phyloP scores from a whole-genome alignment of 2,113 vertebrate species.

The Pelecanus crispus region DNA sequence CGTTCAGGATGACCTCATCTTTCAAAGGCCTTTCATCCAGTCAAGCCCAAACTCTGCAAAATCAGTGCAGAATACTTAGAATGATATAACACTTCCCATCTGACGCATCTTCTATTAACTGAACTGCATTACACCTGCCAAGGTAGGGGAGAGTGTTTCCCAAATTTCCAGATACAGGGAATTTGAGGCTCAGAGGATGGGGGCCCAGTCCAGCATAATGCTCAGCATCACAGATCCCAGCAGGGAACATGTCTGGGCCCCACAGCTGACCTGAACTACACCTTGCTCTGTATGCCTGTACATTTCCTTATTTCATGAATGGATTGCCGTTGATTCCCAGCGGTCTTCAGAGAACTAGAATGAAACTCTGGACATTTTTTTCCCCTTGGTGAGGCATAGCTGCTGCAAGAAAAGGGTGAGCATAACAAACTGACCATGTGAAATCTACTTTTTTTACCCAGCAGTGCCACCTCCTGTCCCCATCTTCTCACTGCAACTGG shows the following conservation, averaged over 20 bases:
- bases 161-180: background rate
- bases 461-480: background rate
- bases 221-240: background rate
- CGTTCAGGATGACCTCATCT: background rate
- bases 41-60: background rate
- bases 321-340: background rate
- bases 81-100: background rate
- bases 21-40: background rate
- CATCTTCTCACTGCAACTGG: rapidly evolving
- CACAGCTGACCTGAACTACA: background rate
- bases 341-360: background rate
- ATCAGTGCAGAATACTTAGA: background rate
- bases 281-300: background rate
- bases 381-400: background rate
- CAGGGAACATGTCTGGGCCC: background rate
- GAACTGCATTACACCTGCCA: too few species aligned
- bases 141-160: background rate
- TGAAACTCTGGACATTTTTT: background rate
- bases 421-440: rapidly evolving
- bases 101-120: background rate
- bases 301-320: rapidly evolving
- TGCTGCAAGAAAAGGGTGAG: background rate
- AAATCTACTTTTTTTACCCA: background rate
- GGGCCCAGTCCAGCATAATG: background rate
- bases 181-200: background rate